Base-by-base conservation (phyloP, 2,113 vertebrate species). In the Hippocampus abdominalis region DNA sequence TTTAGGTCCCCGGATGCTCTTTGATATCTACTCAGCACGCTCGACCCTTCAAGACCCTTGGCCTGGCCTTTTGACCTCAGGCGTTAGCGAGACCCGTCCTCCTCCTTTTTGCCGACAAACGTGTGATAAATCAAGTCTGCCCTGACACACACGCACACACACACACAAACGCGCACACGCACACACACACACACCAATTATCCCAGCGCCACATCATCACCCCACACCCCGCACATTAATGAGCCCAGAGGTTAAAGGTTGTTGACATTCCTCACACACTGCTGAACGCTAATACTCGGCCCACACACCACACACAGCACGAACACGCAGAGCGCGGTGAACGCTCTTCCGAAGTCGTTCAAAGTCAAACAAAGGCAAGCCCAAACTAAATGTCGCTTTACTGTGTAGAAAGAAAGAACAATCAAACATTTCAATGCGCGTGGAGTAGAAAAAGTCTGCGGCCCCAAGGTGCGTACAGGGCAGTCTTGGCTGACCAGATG, bases 91-190 rank as follows among this genome's bases (percentile, higher is more conserved):
- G 75, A 70, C 53, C 67, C 49, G 68, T 69, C 67, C 74, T 74
- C 81, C 81, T 72, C 77, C 79, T 74, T 75, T 79, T 70, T 79
- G 66, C 77, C 8, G 54, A 80, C 86, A 85, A 90, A 90, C 84
- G 87, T 74, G 89, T 86, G 89, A 95, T 95, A 94, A 95, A 95
- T 96, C 94, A 94, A 81, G 68, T 76, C 69, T 66, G 68, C 70
- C 20, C 36, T 87, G 89, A 91, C 68, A 71, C 87, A 68, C 44
- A 71, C 54, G 61, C 36, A 64, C 78, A 70, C 32, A 32, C 29
- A 32, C 29, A 32, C 29, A 32, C 29, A 5, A n/a, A n/a, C n/a
- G n/a, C 29, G 5, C 29, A 32, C 29, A 91, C 68, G 70, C 87
- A 68, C 44, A 71, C 54, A 61, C 63, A 70, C 62, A 62, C 40